A percentile compares a stretch with the other conserved stretches of the same genome.
phyloP scores from a whole-genome alignment of 2,797 vertebrate species.

The Mallotus villosus region DNA sequence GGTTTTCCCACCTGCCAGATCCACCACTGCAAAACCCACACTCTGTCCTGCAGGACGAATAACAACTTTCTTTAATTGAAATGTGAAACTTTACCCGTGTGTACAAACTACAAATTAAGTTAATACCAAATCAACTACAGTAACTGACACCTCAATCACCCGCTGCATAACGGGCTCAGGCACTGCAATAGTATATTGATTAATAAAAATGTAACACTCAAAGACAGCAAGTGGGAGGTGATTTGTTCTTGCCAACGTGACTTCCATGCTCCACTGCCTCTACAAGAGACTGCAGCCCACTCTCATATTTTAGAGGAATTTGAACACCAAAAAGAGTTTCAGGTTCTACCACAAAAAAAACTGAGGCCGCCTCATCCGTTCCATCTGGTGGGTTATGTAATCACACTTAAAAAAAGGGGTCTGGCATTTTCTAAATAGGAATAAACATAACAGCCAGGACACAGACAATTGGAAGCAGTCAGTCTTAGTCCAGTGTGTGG shows the following conservation, averaged over 20 bases:
- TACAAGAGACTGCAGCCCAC: neutral
- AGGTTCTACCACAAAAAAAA: conserved; percentile 2
- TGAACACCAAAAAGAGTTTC: neutral
- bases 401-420: too few species aligned
- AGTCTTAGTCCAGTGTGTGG: neutral
- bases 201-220: neutral
- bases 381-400: conserved; percentile 18
- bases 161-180: too few species aligned
- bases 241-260: neutral
- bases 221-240: neutral
- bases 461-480: neutral
- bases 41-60: neutral
- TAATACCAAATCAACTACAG: too few species aligned
- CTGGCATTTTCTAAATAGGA: too few species aligned
- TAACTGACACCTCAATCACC: too few species aligned
- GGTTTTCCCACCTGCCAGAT: neutral
- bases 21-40: neutral
- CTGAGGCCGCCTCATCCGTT: neutral
- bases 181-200: too few species aligned
- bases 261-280: neutral
- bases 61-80: neutral
- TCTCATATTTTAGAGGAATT: neutral
- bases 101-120: too few species aligned
- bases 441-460: neutral
- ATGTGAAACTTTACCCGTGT: too few species aligned